Percentiles rank a stretch among this genome's conserved stretches.
These are phyloP conservation scores for Nomada ruficornis DNA, from an alignment of 2,888 invertebrate genomes.

Conservation along the genomic window DNA sequence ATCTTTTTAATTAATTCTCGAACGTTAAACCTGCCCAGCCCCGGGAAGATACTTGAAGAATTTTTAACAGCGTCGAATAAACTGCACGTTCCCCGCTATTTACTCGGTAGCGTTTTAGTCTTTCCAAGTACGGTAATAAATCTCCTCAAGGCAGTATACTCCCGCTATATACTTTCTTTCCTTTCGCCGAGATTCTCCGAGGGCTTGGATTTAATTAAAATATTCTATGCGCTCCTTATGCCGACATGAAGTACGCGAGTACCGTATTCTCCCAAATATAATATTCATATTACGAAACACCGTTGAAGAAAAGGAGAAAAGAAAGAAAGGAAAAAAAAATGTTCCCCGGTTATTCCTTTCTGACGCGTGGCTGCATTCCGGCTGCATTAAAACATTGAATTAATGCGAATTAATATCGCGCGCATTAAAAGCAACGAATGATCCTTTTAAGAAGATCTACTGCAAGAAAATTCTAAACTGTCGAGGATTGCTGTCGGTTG, in stretches of 20 bases:
- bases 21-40: slow-evolving; percentile 27
- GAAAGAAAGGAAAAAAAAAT: not conserved
- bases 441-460: not conserved
- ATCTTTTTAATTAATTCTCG: slow-evolving; percentile 55
- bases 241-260: slow-evolving; percentile 39
- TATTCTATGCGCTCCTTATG: slow-evolving; percentile 55
- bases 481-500: too few relatives aligned
- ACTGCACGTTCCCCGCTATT: slow-evolving; percentile 57
- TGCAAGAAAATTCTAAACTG: too few relatives aligned
- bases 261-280: slow-evolving; percentile 53
- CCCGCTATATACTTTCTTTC: slow-evolving; percentile 52
- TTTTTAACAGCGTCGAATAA: slow-evolving; percentile 60
- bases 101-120: slow-evolving; percentile 59
- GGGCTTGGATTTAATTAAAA: slow-evolving; percentile 69
- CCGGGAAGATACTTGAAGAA: slow-evolving; percentile 50
- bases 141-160: slow-evolving; percentile 59
- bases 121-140: slow-evolving; percentile 57
- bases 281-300: slow-evolving; percentile 48
- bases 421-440: slow-evolving; percentile 16
- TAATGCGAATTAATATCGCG: slow-evolving; percentile 24
- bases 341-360: not conserved
- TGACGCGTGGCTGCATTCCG: not conserved
- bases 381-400: slow-evolving; percentile 7
- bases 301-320: not conserved
- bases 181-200: slow-evolving; percentile 55